Base-by-base conservation (phyloP, 2,113 vertebrate species). In the Vulpes lagopus region DNA sequence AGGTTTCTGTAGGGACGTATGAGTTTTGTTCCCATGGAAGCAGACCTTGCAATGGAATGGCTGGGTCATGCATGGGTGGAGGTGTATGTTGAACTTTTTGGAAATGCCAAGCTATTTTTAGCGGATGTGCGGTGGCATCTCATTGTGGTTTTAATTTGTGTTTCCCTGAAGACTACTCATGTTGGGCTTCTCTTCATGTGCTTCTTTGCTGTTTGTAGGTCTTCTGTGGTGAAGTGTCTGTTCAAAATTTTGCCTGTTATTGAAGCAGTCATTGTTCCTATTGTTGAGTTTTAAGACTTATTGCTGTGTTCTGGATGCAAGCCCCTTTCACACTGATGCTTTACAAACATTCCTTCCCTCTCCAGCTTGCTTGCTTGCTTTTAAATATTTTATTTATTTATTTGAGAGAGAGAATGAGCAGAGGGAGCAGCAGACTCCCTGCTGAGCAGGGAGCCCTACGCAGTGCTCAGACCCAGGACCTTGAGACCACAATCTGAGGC, bases 151-250 rank as follows among this genome's bases (percentile, higher is more conserved):
- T 73, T 49, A 23, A 3, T 16, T 15, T 76, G 73, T 11, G 0
- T 32, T 20, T 49, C 27, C 51, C 53, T 43, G 4, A 4, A 20
- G 89, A 27, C 60, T 12, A 3, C 22, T 3, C 11, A 10, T 10
- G 9, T 22, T 3, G 14, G 43, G 43, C 30, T 2, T 62, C 76
- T 17, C n/a, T 32, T 25, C 3, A 0, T 22, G 16, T 10, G 38
- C 30, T 16, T 23, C 3, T n/a, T 20, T 55, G 55, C 55, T 0
- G 0, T 32, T 38, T 32, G 0, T 20, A 8, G 10, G 19, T 11
- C 73, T n/a, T 67, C 89, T 16, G 11, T n/a, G 55, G 32, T 17
- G 23, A 30, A 38, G 43, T 38, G 12, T 74, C 51, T 57, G 20
- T 64, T n/a, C 20, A 32, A 5, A 38, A 10, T 38, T 25, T 30